A percentile compares a stretch with the other conserved stretches of the same genome.
phyloP scores from a whole-genome alignment of 2,888 invertebrate species.

The Dryadula phaetusa region DNA sequence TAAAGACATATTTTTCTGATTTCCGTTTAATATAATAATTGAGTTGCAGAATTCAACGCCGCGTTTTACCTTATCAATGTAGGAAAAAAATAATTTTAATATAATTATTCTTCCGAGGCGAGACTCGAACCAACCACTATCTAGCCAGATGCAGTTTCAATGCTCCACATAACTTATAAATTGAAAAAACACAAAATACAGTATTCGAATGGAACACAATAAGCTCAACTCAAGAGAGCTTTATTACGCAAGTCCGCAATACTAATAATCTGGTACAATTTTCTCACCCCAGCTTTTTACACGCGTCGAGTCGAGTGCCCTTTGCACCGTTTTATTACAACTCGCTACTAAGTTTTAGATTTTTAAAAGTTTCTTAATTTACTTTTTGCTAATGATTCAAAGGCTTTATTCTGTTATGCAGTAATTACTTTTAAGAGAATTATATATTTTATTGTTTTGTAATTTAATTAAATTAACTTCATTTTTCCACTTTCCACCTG shows the following conservation, averaged over 20 bases:
- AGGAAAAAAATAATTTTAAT: too few relatives aligned
- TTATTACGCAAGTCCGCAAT: constrained; percentile 23
- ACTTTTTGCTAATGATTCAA: constrained; percentile 24
- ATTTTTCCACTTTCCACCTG: too few relatives aligned
- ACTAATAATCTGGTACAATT: constrained; percentile 32
- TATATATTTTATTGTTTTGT: not conserved
- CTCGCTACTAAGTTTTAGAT: constrained; percentile 19
- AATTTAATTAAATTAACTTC: too few relatives aligned
- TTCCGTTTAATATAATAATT: too few relatives aligned
- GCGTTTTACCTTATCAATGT: too few relatives aligned
- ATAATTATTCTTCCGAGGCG: too few relatives aligned
- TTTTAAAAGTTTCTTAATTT: constrained; percentile 25
- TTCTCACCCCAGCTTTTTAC: constrained; percentile 28
- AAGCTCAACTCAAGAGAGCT: constrained; percentile 9
- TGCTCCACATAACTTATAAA: too few relatives aligned
- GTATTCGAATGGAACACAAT: not conserved
- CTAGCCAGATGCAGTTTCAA: too few relatives aligned
- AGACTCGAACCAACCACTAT: too few relatives aligned
- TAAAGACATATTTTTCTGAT: too few relatives aligned
- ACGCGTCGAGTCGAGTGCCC: constrained; percentile 16
- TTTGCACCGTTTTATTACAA: constrained; percentile 4
- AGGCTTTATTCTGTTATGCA: constrained; percentile 3
- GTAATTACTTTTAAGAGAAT: not conserved
- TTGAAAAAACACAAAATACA: not conserved
- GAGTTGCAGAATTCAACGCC: too few relatives aligned